Evolutionary conservation across 2,113 vertebrate genomes (phyloP), one percentile per base, ranked within the genome.

Genomic region (Callorhinus ursinus): DNA sequence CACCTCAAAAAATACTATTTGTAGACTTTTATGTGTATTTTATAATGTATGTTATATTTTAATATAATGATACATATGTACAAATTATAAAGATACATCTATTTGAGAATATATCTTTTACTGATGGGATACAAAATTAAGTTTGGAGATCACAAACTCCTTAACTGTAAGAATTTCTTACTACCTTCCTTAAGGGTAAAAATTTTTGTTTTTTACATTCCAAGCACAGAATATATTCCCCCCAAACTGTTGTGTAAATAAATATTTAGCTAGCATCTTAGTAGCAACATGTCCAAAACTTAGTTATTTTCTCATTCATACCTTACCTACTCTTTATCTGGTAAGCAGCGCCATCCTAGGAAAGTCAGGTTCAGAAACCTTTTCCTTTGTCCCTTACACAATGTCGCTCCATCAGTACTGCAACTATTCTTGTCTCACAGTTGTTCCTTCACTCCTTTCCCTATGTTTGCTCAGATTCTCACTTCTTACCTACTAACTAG

Each of bases 161-260:
- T 53, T 53, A 83, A 76, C 85, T 21, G 31, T 88, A 83, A 79
- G 51, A 79, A 79, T 76, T 63, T 83, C 71, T 63, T 31, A 63
- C 51, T 93, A 96, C 88, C 63, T 88, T 80, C 31, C 46, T 46
- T 93, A 67, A 92, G 88, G 46, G 76, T 76, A 76, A 93, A 77
- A 63, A 88, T n/a, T 88, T 84, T 67, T 59, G 36, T 16, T 63
- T 63, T 77, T 76, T 22, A 69, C 39, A 39, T 21, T 55, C n/a
- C 12, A 91, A 42, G 61, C 16, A 69, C 5, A 67, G 7, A 42
- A 12, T 33, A 67, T 81, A 31, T 67, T 31, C n/a, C 7, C 36
- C 36, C 46, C 49, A 82, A 74, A n/a, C 77, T 83, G 26, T 19
- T 42, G 21, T 51, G 55, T 82, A 94, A 89, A 53, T 83, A 74